A percentile compares a stretch with the other conserved stretches of the same genome.
phyloP scores from a whole-genome alignment of 2,888 invertebrate species.

The Eremobia ochroleuca region DNA sequence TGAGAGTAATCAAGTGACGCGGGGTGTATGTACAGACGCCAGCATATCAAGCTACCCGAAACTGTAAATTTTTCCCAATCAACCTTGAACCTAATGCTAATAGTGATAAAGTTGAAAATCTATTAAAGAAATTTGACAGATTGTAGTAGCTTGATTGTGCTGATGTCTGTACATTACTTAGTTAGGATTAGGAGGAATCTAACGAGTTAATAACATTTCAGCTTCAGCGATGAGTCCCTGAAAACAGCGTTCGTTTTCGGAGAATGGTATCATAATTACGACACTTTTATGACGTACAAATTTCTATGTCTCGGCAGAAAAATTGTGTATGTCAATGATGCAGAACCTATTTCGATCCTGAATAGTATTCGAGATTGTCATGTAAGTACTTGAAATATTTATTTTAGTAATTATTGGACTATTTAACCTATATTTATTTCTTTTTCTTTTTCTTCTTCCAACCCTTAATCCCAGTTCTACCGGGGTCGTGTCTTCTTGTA shows the following conservation, averaged over 20 bases:
- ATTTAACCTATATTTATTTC: neutral
- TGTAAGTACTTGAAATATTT: constrained; percentile 65
- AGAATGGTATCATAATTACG: constrained; percentile 84
- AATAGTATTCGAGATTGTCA: constrained; percentile 74
- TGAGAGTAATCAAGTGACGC: no score
- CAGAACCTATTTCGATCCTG: constrained; percentile 67
- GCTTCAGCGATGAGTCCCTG: constrained; percentile 76
- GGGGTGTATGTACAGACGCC: no score
- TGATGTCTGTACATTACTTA: no score
- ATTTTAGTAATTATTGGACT: no score
- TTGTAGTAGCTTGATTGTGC: no score
- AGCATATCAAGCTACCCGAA: no score
- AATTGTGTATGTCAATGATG: constrained; percentile 75
- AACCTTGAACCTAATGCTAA: no score
- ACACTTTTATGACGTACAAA: constrained; percentile 82
- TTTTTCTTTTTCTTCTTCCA: neutral
- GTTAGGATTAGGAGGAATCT: no score
- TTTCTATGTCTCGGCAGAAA: constrained; percentile 78
- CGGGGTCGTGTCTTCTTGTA: neutral
- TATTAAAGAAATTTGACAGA: no score
- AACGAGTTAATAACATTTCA: constrained; percentile 64
- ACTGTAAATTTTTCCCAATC: no score
- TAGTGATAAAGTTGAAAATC: no score
- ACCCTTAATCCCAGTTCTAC: neutral
- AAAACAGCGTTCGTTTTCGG: constrained; percentile 78